A percentile compares a stretch with the other conserved stretches of the same genome.
These are phyloP conservation scores for Chalcosyrphus nemorum DNA, from an alignment of 2,888 invertebrate species.

Conservation along the genomic window DNA sequence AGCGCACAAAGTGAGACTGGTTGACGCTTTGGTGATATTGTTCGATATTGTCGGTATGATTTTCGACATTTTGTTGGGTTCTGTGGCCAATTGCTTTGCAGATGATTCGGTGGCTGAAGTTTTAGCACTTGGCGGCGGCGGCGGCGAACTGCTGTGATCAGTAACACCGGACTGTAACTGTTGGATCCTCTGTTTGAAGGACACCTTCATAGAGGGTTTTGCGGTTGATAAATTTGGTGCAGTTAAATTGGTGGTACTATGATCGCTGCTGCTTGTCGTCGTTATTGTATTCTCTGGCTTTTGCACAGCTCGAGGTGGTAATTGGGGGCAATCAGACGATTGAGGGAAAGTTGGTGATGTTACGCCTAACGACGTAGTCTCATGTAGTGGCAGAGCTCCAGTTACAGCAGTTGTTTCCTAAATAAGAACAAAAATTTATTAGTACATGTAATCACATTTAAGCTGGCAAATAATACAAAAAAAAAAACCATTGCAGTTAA, in stretches of 20 bases:
- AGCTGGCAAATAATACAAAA: too few species aligned
- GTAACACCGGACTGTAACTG: constrained; percentile 82
- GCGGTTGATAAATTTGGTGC: constrained; percentile 76
- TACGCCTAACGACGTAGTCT: constrained; percentile 50
- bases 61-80: constrained; percentile 80
- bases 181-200: constrained; percentile 85
- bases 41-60: constrained; percentile 78
- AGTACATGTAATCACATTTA: not conserved
- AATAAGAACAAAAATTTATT: not conserved
- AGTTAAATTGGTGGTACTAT: constrained; percentile 41
- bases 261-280: constrained; percentile 46
- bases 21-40: constrained; percentile 75
- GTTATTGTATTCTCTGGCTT: constrained; percentile 38
- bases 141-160: too few species aligned
- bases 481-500: too few species aligned
- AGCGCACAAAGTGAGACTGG: constrained; percentile 62
- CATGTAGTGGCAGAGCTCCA: constrained; percentile 41
- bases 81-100: constrained; percentile 80
- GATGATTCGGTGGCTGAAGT: constrained; percentile 61
- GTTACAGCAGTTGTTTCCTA: constrained; percentile 36
- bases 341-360: constrained; percentile 46
- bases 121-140: constrained; percentile 40
- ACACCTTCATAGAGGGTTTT: constrained; percentile 84
- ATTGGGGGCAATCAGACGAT: constrained; percentile 36
- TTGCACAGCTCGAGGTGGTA: constrained; percentile 22